Evolutionary conservation across 2,113 vertebrate genomes (phyloP), one percentile per base, ranked within the genome.

Genomic region (Rhadina sibilatrix): DNA sequence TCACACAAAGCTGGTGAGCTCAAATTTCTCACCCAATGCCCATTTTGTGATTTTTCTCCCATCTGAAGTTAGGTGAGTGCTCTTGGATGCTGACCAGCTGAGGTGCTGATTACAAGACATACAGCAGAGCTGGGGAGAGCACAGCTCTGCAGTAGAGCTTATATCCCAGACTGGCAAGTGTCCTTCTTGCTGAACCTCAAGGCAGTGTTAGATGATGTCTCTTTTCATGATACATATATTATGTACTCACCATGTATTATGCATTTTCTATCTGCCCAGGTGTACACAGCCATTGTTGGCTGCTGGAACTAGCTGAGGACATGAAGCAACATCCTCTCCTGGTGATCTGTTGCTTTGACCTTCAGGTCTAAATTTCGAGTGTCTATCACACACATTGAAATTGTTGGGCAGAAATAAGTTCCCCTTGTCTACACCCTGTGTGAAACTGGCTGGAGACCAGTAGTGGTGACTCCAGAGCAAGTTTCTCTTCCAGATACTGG

Each of bases 391-490:
- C 44, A 44, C 31, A 6, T 57, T 16, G 42, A 54, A 52, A 65
- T 24, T 65, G 20, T 33, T 19, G 47, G 52, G 33, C 42, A 70
- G 38, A 84, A 82, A 24, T 28, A 69, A 74, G 24, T 1, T 4
- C 18, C 27, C 27, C 27, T 2, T 2, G 25, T 33, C n/a, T 80
- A 13, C 0, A 0, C 38, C 2, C 1, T 54, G 23, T 68, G 10
- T 72, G 54, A 50, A 56, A 53, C 64, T 81, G 20, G 8, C n/a
- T 66, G 52, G 56, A 35, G 17, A 22, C 56, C 59, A 47, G 30
- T 25, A 38, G 25, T 23, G 31, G 23, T 10, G 5, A 57, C 13
- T 6, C 11, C 33, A 74, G 63, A 53, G 30, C 23, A 52, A 27
- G 20, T 63, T 81, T 70, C 30, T 83, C 11, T 87, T 91, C 65